Evolutionary conservation across 1,140 invertebrate species (phyloP).

Genomic region (Lepidotrigona ventralis): DNA sequence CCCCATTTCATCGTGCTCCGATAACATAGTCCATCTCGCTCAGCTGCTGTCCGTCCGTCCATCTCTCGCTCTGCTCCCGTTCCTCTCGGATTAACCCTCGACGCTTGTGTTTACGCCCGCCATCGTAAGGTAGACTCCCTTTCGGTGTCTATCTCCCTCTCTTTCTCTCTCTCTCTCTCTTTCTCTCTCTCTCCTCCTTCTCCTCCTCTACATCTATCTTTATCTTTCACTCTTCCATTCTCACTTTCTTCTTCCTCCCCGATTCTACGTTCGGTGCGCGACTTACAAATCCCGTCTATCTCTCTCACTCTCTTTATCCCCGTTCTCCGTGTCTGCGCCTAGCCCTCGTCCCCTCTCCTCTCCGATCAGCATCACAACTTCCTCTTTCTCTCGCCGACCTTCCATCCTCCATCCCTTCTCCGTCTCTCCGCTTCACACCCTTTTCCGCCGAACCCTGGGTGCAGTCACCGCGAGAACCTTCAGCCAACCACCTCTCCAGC

Average conservation of each 20-base stretch:
- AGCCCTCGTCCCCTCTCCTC: slow-evolving; percentile 10
- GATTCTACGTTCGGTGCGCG: background rate
- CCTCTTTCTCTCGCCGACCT: slow-evolving; percentile 49
- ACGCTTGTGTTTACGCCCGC: background rate
- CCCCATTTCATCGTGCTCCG: slow-evolving; percentile 82
- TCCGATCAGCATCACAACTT: slow-evolving; percentile 13
- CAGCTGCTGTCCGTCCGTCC: slow-evolving; percentile 40
- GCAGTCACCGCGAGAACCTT: slow-evolving; percentile 71
- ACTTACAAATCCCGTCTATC: background rate
- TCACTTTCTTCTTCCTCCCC: background rate
- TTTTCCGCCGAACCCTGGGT: slow-evolving; percentile 63
- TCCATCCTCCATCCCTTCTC: slow-evolving; percentile 61
- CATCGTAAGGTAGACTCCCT: slow-evolving; percentile 39
- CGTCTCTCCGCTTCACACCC: slow-evolving; percentile 62
- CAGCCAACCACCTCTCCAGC: slow-evolving; percentile 62
- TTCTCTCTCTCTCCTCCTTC: slow-evolving; percentile 30
- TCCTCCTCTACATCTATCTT: background rate
- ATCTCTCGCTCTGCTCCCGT: slow-evolving; percentile 34
- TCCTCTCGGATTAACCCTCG: slow-evolving; percentile 49
- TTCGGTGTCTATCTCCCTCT: slow-evolving; percentile 35
- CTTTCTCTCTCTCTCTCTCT: background rate
- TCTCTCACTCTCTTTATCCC: background rate
- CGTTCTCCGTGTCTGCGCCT: slow-evolving; percentile 28
- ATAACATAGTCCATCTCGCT: slow-evolving; percentile 67
- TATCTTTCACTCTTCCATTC: slow-evolving; percentile 1